A percentile compares a stretch with the other conserved stretches of the same genome.
These are phyloP conservation scores for Gracilinanus agilis DNA, from an alignment of 2,113 vertebrate species.

Conservation along the genomic window DNA sequence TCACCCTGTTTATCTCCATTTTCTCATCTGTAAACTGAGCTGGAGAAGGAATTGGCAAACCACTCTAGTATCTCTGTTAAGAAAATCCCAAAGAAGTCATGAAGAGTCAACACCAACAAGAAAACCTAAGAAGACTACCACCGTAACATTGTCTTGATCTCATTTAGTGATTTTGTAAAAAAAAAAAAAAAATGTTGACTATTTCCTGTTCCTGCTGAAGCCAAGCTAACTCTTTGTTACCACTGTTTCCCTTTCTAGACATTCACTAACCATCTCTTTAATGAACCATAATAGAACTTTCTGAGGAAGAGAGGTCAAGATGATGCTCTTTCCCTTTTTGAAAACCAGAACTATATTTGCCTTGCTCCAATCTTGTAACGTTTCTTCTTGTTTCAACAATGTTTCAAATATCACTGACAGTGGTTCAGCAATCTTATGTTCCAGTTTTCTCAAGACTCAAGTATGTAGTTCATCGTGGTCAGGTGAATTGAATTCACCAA, in stretches of 20 bases:
- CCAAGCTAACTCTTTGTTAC: background rate
- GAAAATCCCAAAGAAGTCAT: no score
- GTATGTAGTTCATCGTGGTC: background rate
- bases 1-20: no score
- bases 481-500: background rate
- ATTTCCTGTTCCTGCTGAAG: background rate
- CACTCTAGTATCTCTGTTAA: no score
- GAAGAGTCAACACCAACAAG: no score
- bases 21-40: no score
- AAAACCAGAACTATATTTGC: background rate
- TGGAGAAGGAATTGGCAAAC: no score
- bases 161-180: background rate
- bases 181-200: background rate
- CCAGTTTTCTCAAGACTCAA: background rate
- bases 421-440: background rate
- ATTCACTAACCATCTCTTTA: background rate
- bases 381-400: conserved; percentile 22
- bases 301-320: background rate
- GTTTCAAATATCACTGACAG: conserved; percentile 4
- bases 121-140: background rate
- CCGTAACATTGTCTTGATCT: background rate
- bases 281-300: background rate
- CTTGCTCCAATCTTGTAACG: conserved; percentile 33
- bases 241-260: background rate
- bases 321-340: background rate